Evolutionary conservation across 2,888 invertebrate species (phyloP), one percentile per base, ranked within the genome.

Genomic region (Microchrysa polita): DNA sequence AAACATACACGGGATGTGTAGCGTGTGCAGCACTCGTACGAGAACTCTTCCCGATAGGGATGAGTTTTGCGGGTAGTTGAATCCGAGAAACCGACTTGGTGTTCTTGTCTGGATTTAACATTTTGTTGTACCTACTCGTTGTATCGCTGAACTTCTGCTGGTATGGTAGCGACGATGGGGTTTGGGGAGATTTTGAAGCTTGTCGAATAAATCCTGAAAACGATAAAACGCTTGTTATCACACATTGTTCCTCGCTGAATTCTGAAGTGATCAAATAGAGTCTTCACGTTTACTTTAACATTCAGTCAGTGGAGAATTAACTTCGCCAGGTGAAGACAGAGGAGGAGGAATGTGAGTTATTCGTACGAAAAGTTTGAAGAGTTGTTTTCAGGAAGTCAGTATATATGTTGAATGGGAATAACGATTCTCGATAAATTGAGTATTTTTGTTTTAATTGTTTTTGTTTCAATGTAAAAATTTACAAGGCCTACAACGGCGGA

Each of bases 201-300:
- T 57, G 69, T 69, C 69, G 57, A 55, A 52, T 55, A 73, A 73
- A 73, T 73, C 73, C 59, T 65, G 16, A 23, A 73, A 74, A 74
- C 76, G 76, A 74, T 74, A 76, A 74, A 76, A 76, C 72, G 74
- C 76, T 76, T 76, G 76, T 76, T 76, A 76, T 76, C 76, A 76
- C 76, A 76, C 74, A 76, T 76, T 76, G 76, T 76, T 74, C 72
- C 48, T 27, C 52, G 55, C 44, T 60, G 40, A 55, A 55, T 63
- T 20, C 16, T 16, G 44, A 60, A 57, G 40, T 44, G 44, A 44
- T 59, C 55, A 44, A 59, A 60, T 44, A 27, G 27, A 42, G 42
- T 72, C 60, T 60, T 72, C 72, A 72, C 69, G 69, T 69, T 69
- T 57, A 55, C 55, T 69, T 69, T 69, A 69, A 57, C 69, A 69